Conservation (phyloP, 2,888 invertebrate species). For the Anagyrus pseudococci region DNA sequence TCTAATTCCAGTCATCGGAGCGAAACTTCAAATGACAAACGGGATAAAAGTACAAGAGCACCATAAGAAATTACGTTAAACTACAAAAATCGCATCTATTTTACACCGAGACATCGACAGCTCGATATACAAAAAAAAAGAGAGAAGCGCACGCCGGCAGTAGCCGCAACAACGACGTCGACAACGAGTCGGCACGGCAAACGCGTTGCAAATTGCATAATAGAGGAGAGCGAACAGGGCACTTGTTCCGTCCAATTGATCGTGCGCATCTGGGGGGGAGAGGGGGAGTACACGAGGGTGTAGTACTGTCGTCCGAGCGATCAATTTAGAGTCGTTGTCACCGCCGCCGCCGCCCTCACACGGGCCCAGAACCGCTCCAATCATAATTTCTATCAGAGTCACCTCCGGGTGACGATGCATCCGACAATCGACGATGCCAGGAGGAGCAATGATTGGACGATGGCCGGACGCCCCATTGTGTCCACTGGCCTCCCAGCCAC, state of each 20-base stretch:
- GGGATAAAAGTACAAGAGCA: background rate
- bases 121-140: too few relatives aligned
- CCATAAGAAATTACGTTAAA: background rate
- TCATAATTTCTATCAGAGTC: constrained; percentile 62
- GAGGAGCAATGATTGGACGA: constrained; percentile 42
- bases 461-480: constrained; percentile 41
- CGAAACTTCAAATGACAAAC: too few relatives aligned
- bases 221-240: constrained; percentile 15
- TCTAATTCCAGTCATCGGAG: too few relatives aligned
- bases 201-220: constrained; percentile 35
- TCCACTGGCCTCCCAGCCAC: background rate
- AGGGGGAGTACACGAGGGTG: too few relatives aligned
- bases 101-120: background rate
- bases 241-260: constrained; percentile 24
- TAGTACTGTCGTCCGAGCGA: too few relatives aligned
- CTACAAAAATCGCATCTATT: background rate
- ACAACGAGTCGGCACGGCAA: background rate
- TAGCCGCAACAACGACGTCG: background rate
- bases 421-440: constrained; percentile 52
- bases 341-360: background rate
- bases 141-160: background rate
- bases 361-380: constrained; percentile 47
- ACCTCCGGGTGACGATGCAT: constrained; percentile 62
- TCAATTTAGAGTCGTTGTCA: constrained; percentile 22
- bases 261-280: constrained; percentile 8